Evolutionary conservation across 1,140 invertebrate species (phyloP).

Genomic region (Scaptomyza montana): DNA sequence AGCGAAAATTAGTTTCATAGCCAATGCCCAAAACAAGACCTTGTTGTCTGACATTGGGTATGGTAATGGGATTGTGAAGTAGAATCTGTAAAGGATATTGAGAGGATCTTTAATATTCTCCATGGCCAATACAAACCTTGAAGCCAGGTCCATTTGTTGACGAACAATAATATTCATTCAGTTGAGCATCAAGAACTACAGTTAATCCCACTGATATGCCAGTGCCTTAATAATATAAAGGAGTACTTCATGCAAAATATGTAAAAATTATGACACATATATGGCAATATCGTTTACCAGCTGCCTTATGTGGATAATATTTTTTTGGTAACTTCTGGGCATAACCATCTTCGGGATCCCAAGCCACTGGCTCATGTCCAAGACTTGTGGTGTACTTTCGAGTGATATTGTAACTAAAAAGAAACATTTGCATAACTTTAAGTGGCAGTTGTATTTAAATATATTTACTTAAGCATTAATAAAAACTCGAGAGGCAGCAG

Average conservation of each 20-base stretch:
- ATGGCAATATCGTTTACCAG: conserved; percentile 44
- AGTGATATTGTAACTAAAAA: conserved; percentile 16
- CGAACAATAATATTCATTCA: conserved; percentile 91
- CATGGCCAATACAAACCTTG: conserved; percentile 85
- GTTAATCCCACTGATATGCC: conserved; percentile 89
- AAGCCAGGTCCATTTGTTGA: conserved; percentile 91
- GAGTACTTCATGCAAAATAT: too few species aligned
- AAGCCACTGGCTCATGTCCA: conserved; percentile 85
- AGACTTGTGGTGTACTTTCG: conserved; percentile 32
- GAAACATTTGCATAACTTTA: too few species aligned
- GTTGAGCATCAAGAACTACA: conserved; percentile 88
- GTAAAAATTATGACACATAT: too few species aligned
- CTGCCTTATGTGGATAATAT: conserved; percentile 86
- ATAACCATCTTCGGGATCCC: conserved; percentile 90
- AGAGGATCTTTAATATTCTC: background rate
- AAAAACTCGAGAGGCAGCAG: conserved; percentile 87
- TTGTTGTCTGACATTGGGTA: conserved; percentile 89
- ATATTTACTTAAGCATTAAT: conserved; percentile 85
- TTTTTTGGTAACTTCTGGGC: conserved; percentile 84
- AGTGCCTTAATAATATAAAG: conserved; percentile 83
- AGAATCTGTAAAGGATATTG: conserved; percentile 66
- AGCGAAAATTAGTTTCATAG: conserved; percentile 87
- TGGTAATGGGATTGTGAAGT: conserved; percentile 90
- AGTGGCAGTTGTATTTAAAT: background rate
- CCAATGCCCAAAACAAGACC: conserved; percentile 88